Conservation (phyloP, 2,113 vertebrate species). For the Dasyurus viverrinus region DNA sequence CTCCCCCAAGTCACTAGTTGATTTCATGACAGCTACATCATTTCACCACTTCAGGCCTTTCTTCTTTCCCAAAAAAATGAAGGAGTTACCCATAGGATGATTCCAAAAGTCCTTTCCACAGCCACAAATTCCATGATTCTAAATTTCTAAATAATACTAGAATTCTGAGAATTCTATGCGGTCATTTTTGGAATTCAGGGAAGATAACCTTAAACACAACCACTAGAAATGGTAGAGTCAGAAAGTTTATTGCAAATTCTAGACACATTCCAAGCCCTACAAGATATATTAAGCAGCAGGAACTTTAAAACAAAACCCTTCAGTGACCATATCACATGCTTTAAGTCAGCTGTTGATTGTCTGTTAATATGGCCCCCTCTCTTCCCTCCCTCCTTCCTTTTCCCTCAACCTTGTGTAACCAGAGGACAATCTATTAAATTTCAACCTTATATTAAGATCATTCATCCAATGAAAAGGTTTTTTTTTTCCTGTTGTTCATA, state of each 20-base stretch:
- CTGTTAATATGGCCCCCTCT: neutral
- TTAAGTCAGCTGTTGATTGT: constrained; percentile 12
- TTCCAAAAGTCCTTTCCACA: constrained; percentile 35
- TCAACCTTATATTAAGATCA: neutral
- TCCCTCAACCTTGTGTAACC: neutral
- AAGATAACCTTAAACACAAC: constrained; percentile 50
- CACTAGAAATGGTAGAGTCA: constrained; percentile 45
- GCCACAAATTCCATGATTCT: constrained; percentile 42
- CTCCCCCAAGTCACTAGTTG: neutral
- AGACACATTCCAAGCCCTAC: constrained; percentile 31
- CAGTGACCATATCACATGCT: neutral
- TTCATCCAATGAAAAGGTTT: neutral
- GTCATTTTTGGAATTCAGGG: constrained; percentile 63
- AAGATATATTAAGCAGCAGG: neutral
- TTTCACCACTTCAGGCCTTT: constrained; percentile 46
- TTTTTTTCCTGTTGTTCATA: neutral
- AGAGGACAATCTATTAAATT: neutral
- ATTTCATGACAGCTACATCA: constrained; percentile 10
- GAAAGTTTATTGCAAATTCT: constrained; percentile 27
- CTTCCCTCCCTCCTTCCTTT: neutral
- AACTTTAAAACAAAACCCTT: constrained; percentile 1
- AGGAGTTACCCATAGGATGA: constrained; percentile 23
- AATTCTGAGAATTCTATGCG: constrained; percentile 48
- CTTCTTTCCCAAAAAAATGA: constrained; percentile 12
- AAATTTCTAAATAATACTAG: constrained; percentile 26